Evolutionary conservation across 2,888 invertebrate genomes (phyloP).

Genomic region (Drosophila neonasuta): DNA sequence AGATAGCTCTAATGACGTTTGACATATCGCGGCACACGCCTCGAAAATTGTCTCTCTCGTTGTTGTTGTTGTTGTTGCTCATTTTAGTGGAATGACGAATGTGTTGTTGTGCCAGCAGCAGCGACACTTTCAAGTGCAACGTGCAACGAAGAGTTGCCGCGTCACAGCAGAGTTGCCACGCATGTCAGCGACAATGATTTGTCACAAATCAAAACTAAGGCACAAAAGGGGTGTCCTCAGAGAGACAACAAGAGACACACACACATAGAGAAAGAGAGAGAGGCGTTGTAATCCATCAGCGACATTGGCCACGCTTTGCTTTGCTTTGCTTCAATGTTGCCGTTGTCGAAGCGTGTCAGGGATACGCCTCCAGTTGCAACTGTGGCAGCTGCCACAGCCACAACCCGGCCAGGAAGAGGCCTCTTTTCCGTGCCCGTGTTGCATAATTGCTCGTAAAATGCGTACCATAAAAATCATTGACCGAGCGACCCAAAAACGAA

Average conservation of each 20-base stretch:
- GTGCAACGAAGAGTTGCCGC: slow-evolving; percentile 24
- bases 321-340: slow-evolving; percentile 54
- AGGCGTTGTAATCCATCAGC: slow-evolving; percentile 68
- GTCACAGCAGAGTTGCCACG: slow-evolving; percentile 29
- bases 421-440: slow-evolving; percentile 3
- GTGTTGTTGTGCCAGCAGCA: slow-evolving; percentile 69
- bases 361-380: slow-evolving; percentile 61
- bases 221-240: slow-evolving; percentile 69
- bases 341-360: slow-evolving; percentile 69
- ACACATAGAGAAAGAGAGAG: neutral
- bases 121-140: slow-evolving; percentile 73
- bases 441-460: slow-evolving; percentile 69
- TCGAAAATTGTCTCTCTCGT: slow-evolving; percentile 20
- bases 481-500: slow-evolving; percentile 35
- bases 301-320: slow-evolving; percentile 63
- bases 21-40: slow-evolving; percentile 67
- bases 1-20: slow-evolving; percentile 66
- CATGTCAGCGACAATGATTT: slow-evolving; percentile 69
- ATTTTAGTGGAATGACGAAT: slow-evolving; percentile 63
- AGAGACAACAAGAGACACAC: neutral
- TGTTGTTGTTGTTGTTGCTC: neutral
- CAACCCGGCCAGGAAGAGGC: neutral
- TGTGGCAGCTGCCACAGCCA: slow-evolving; percentile 41
- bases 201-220: slow-evolving; percentile 73
- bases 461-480: slow-evolving; percentile 71